Base-by-base conservation (phyloP, 2,797 vertebrate genomes). In the Pipistrellus pygmaeus region DNA sequence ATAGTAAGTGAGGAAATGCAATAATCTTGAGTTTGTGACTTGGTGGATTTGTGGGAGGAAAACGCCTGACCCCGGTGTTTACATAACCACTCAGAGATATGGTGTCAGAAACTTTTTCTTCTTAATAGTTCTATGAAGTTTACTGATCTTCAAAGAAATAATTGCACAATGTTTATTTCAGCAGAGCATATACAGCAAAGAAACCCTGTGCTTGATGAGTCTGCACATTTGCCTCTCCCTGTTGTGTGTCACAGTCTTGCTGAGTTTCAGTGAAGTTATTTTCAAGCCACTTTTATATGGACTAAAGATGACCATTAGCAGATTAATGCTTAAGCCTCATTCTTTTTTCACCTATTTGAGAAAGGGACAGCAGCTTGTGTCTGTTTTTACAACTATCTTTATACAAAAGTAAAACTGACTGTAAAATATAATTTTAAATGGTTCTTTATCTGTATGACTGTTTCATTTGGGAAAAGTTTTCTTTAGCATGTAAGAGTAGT, bases 111-210 rank as follows among this genome's bases (percentile, higher is more conserved):
- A 82, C 7, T 30, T 80, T 72, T 46, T 90, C 75, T 86, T 73
- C 85, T 88, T 86, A 85, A 57, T 23, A 55, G 27, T 88, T 60
- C 64, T 75, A 30, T 51, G n/a, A 89, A 85, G 27, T 86, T 86
- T 91, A 89, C 51, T 75, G 69, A 62, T 81, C 62, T 91, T 86
- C 44, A 64, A 83, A 78, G 53, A 81, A 93, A 25, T 60, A 77
- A 88, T 62, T 89, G 44, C 86, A 23, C 20, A 88, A 18, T 91
- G 64, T 83, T 57, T 85, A 69, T 76, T 95, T 94, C 51, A 75
- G 48, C 38, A 93, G 35, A 85, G 4, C 17, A 57, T 17, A 87
- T 44, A 5, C 30, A 41, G 1, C 55, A 72, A 88, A 82, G 62
- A 82, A 90, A 84, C 20, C 2, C 12, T 60, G 9, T 93, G n/a